Percentiles rank a stretch among this genome's conserved stretches.
These are phyloP conservation scores for Gorsachius goisagi DNA, from an alignment of 2,113 vertebrate genomes.

Conservation along the genomic window DNA sequence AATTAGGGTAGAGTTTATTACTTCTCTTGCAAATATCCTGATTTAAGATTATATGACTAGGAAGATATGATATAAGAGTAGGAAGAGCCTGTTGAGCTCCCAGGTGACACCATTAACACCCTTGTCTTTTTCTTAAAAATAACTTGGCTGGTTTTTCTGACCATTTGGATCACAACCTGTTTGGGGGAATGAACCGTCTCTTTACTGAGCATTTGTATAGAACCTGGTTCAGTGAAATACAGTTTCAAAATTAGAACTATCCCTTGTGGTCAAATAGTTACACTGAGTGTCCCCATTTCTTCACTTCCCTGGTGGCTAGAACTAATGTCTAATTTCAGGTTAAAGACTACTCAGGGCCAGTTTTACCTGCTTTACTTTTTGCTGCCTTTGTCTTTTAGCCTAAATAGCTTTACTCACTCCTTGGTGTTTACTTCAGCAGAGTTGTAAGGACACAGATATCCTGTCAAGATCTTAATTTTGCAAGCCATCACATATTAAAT, in stretches of 20 bases:
- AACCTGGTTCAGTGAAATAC: background rate
- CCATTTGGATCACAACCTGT: background rate
- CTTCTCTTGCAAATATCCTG: background rate
- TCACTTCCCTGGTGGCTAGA: background rate
- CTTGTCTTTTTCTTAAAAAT: background rate
- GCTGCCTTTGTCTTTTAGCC: background rate
- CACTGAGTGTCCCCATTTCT: rapidly evolving
- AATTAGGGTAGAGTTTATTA: background rate
- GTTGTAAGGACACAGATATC: background rate
- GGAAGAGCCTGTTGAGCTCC: background rate
- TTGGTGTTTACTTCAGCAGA: background rate
- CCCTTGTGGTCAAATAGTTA: background rate
- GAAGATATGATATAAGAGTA: background rate
- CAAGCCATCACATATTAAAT: background rate
- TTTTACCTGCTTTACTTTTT: background rate
- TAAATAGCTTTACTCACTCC: background rate
- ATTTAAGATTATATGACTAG: background rate
- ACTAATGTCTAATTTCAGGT: background rate
- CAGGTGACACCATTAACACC: background rate
- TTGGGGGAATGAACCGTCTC: background rate
- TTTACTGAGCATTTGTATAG: background rate
- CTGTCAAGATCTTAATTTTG: background rate
- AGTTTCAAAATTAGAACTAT: background rate
- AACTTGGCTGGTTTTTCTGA: background rate
- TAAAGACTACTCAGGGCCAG: background rate